Evolutionary conservation across 2,797 vertebrate genomes (phyloP), one percentile per base, ranked within the genome.

Genomic region (Chelmon rostratus): DNA sequence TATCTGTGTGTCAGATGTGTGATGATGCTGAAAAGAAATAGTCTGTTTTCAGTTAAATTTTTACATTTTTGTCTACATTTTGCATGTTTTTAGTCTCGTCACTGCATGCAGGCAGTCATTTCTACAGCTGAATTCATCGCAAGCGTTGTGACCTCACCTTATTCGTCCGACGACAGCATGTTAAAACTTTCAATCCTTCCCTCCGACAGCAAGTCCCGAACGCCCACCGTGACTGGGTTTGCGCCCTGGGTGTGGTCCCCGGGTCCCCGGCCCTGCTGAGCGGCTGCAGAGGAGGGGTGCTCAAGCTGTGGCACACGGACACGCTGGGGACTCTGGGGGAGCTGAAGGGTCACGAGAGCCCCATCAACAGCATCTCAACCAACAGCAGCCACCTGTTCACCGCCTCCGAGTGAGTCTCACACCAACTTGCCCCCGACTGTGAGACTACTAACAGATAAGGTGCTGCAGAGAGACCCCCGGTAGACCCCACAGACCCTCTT

Each of bases 151-250:
- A 18, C 2, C 28, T 31, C 28, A 31, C 28, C 31, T 31, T 31
- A 31, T 31, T 28, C 0, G 0, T 31, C 28, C 28, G 4, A 4
- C 28, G 4, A 31, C 28, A 31, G 28, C 28, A 31, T 28, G 31
- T 3, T 31, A 31, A 31, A 31, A 31, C 28, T 28, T 28, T 31
- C 28, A 31, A 28, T 12, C 46, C 15, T 8, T 73, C 42, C 82
- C 47, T 86, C 65, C 82, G 70, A 59, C 94, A 99, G 98, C 98
- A 99, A 97, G 97, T 99, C 79, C 98, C 98, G 4, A 99, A 98
- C 21, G 98, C 98, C 33, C 98, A 99, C 72, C 97, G 98, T 38
- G 98, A 99, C 84, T 99, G 98, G 98, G 97, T 99, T 4, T 99
- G 98, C 68, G 98, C 98, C 1, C 95, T 99, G 79, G 98, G 97